Evolutionary conservation across 2,797 vertebrate genomes (phyloP), one percentile per base, ranked within the genome.

Genomic region (Poecilia wingei): DNA sequence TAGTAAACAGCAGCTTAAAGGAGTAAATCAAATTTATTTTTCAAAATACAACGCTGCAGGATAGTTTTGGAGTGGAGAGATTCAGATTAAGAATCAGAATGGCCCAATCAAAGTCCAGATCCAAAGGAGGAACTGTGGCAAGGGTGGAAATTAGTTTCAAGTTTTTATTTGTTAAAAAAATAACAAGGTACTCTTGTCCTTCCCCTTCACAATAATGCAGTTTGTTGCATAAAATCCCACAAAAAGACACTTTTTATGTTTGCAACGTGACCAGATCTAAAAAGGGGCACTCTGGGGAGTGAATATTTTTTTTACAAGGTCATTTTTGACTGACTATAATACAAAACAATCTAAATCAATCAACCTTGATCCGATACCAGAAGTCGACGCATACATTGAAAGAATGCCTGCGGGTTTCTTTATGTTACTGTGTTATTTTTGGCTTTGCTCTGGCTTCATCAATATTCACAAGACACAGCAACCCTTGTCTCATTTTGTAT

Each of bases 401-500:
- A 43, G 82, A 59, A 80, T 22, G 28, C 9, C 22, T 47, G 43
- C 9, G n/a, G 28, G 43, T 55, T 69, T 66, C 49, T 78, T 33
- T 45, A 31, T 61, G 16, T 45, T 57, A 20, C 72, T 82, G 22
- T 84, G 31, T 79, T 77, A 64, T 85, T 82, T 82, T 53, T 57
- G 39, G 16, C 46, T 77, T 84, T 78, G 71, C 74, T 61, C 43
- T 39, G 73, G 49, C 75, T 82, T 92, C 86, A 91, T 93, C 83
- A 88, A 86, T 84, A 93, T 93, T 86, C 90, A 92, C 83, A 82
- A 81, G 87, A 84, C 61, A 88, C 79, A 84, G 72, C 74, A 83
- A 81, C 79, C 78, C 91, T 92, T 88, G 90, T 93, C 92, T 94
- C 83, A 80, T 87, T 91, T 88, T 84, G 81, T 83, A 89, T 90